Evolutionary conservation across 1,140 invertebrate species (phyloP).

Genomic region (Scaptodrosophila lebanonensis): DNA sequence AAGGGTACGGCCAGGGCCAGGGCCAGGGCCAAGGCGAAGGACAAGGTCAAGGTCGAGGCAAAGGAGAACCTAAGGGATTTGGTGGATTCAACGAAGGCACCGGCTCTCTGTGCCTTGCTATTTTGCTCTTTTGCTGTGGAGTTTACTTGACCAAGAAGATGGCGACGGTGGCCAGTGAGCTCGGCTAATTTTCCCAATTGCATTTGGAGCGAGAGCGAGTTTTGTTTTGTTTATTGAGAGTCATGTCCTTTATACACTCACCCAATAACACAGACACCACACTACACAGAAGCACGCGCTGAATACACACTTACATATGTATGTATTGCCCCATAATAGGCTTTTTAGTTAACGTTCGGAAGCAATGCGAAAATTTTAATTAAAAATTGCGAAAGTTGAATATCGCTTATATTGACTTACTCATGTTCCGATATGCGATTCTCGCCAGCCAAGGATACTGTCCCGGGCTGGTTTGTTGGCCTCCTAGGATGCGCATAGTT

Average conservation of each 20-base stretch:
- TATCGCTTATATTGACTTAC: conserved; percentile 28
- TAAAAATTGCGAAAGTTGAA: conserved; percentile 5
- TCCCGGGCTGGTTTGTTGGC: conserved; percentile 79
- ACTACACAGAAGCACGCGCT: neutral
- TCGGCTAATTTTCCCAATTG: conserved; percentile 24
- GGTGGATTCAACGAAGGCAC: conserved; percentile 21
- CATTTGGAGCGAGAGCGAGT: too few relatives aligned
- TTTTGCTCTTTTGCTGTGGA: conserved; percentile 41
- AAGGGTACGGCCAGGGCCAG: too few relatives aligned
- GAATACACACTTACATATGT: neutral
- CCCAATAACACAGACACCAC: neutral
- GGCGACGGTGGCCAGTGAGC: conserved; percentile 36
- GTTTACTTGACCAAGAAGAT: conserved; percentile 36
- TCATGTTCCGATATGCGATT: conserved; percentile 80
- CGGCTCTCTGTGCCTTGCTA: conserved; percentile 23
- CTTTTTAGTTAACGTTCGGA: neutral
- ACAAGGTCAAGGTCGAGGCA: too few relatives aligned
- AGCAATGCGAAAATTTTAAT: conserved; percentile 26
- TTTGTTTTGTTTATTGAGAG: neutral
- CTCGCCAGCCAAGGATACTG: conserved; percentile 84
- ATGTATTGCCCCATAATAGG: too few relatives aligned
- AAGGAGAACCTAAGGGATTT: neutral
- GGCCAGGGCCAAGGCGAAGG: too few relatives aligned
- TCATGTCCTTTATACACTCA: neutral
- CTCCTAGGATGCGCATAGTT: conserved; percentile 82